A percentile compares a stretch with the other conserved stretches of the same genome.
Evolutionary conservation across 2,888 invertebrate species (phyloP).

Genomic region (Phorcus lineatus): DNA sequence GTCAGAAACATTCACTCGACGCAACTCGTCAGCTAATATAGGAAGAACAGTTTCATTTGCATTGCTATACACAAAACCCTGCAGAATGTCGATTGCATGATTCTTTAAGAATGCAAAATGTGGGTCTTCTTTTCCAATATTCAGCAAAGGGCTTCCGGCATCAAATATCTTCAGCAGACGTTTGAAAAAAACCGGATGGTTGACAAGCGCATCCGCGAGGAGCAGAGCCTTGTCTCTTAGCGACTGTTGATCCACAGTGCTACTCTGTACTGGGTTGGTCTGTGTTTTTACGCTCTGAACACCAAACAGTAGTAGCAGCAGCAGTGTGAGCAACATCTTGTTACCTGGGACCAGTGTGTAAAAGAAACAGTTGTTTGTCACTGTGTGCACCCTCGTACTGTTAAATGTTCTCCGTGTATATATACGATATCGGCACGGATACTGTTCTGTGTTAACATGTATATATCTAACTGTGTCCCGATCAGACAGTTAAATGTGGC

Average conservation of each 20-base stretch:
- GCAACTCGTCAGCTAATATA: background rate
- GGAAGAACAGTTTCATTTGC: background rate
- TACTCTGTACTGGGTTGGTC: background rate
- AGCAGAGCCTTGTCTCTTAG: background rate
- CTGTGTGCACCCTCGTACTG: no score
- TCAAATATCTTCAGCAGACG: background rate
- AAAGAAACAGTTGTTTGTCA: no score
- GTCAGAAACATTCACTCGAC: background rate
- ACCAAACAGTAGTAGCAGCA: no score
- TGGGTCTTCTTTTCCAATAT: background rate
- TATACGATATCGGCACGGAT: no score
- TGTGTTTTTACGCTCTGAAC: background rate
- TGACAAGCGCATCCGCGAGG: background rate
- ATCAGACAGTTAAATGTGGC: no score
- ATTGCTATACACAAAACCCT: background rate
- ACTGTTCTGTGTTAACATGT: no score
- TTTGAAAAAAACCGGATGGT: background rate
- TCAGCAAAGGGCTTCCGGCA: background rate
- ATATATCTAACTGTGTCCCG: no score
- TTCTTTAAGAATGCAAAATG: background rate
- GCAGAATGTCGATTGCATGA: background rate
- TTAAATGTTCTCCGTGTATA: no score
- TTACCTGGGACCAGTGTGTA: no score
- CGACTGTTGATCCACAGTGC: background rate
- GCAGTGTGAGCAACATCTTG: no score